Evolutionary conservation across 2,888 invertebrate species (phyloP).

Genomic region (Balanococcus diminutus): DNA sequence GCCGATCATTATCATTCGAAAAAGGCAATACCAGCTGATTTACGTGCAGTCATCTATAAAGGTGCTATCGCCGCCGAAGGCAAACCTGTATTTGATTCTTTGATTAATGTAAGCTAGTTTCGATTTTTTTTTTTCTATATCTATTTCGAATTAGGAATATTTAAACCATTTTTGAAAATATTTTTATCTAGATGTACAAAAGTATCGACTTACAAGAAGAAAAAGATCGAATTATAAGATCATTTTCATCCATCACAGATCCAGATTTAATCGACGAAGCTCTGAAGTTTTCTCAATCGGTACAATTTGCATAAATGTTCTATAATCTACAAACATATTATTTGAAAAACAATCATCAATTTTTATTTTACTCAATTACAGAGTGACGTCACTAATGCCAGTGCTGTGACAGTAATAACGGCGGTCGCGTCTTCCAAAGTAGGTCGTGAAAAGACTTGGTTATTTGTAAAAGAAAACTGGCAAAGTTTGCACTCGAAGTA

Average conservation of each 20-base stretch:
- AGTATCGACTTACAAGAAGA: slow-evolving; percentile 90
- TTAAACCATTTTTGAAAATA: neutral
- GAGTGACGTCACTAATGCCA: slow-evolving; percentile 90
- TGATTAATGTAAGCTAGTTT: slow-evolving; percentile 68
- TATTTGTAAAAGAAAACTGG: slow-evolving; percentile 88
- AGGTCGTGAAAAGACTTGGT: slow-evolving; percentile 88
- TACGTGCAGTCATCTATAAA: slow-evolving; percentile 84
- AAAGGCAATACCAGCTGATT: slow-evolving; percentile 77
- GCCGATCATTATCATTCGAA: slow-evolving; percentile 69
- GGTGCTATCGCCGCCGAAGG: slow-evolving; percentile 78
- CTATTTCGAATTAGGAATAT: neutral
- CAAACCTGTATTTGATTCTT: slow-evolving; percentile 73
- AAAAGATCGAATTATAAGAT: slow-evolving; percentile 85
- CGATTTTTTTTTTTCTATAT: neutral
- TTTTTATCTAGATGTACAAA: slow-evolving; percentile 68
- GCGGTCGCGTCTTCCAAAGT: slow-evolving; percentile 80
- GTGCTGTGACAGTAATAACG: slow-evolving; percentile 86
- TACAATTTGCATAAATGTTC: no score
- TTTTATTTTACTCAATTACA: neutral
- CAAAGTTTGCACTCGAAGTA: slow-evolving; percentile 76
- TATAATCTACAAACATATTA: no score
- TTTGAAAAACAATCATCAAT: neutral
- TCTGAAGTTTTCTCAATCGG: slow-evolving; percentile 81
- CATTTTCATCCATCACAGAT: slow-evolving; percentile 81
- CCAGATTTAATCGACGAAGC: slow-evolving; percentile 74